Base-by-base conservation (phyloP, 2,797 vertebrate genomes). In the Pogoniulus pusillus region DNA sequence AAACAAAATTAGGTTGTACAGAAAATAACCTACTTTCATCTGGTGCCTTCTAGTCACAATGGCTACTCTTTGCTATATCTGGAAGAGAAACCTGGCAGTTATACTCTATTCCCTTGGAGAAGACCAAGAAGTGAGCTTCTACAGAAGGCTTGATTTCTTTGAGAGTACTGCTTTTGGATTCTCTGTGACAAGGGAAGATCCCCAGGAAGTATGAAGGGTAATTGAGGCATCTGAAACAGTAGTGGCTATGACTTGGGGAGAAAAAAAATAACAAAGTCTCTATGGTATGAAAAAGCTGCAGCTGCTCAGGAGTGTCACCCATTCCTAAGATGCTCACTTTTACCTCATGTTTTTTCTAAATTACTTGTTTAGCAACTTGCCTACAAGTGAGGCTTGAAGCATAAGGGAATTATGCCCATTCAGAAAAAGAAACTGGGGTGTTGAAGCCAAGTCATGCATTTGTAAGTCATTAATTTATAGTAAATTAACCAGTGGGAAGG, bases 161-260 rank as follows among this genome's bases (percentile, higher is more conserved):
- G 53, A 79, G 45, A 87, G 18, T 34, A 37, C 16, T 71, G 45
- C 24, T 88, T 94, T 79, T 88, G 54, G 22, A 79, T 83, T 83
- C 10, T 70, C 10, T 82, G 4, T 79, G 80, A 79, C 82, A 91
- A 80, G 32, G 34, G 81, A 65, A 76, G 32, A 64, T 84, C 77
- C 93, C 34, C 32, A 76, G 85, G 23, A 68, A 83, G 58, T 55
- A 91, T 60, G 32, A 89, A 84, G 91, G 63, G 41, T 89, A 91
- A 86, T 49, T 62, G 37, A 45, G 34, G 6, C 14, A 5, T 62
- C 49, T 91, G 66, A 92, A 92, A 85, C 23, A 84, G 29, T 85
- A 92, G 54, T 51, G 34, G 59, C 30, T 35, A 3, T 82, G 41
- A 59, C 8, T 83, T 83, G 18, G 11, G 45, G 10, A 3, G 57